Evolutionary conservation across 2,888 invertebrate genomes (phyloP).

Genomic region (Parnassius orleans): DNA sequence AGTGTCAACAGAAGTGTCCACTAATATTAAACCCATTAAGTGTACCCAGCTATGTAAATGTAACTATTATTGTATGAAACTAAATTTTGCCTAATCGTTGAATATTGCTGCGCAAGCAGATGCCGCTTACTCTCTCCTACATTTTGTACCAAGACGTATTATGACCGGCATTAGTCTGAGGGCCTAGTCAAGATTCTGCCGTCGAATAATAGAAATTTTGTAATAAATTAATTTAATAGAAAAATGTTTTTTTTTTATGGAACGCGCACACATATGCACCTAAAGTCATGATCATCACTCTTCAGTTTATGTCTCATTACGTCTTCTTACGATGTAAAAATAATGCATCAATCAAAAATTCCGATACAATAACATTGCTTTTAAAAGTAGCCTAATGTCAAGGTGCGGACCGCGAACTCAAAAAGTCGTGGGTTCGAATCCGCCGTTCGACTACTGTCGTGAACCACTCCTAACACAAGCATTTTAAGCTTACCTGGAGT

Average conservation of each 20-base stretch:
- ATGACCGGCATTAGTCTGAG: slow-evolving; percentile 20
- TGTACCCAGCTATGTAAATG: neutral
- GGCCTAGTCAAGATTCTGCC: slow-evolving; percentile 34
- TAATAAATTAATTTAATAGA: slow-evolving; percentile 63
- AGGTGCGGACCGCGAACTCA: no score
- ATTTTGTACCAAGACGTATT: slow-evolving; percentile 9
- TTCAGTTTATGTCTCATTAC: no score
- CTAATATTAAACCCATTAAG: slow-evolving; percentile 3
- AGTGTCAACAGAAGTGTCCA: slow-evolving; percentile 8
- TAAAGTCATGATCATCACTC: no score
- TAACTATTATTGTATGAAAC: neutral
- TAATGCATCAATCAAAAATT: no score
- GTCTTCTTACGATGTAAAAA: no score
- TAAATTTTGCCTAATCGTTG: neutral
- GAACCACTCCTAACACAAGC: no score
- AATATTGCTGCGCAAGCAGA: neutral
- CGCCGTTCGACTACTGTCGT: no score
- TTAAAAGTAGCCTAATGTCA: no score
- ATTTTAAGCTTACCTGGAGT: no score
- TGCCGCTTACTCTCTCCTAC: slow-evolving; percentile 7
- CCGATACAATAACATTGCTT: no score
- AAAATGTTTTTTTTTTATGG: slow-evolving; percentile 5
- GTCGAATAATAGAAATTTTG: slow-evolving; percentile 49
- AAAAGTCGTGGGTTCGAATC: no score
- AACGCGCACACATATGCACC: no score